These are phyloP conservation scores for Drosophila parthenogenetica DNA, from an alignment of 2,888 invertebrate genomes.

Conservation along the genomic window DNA sequence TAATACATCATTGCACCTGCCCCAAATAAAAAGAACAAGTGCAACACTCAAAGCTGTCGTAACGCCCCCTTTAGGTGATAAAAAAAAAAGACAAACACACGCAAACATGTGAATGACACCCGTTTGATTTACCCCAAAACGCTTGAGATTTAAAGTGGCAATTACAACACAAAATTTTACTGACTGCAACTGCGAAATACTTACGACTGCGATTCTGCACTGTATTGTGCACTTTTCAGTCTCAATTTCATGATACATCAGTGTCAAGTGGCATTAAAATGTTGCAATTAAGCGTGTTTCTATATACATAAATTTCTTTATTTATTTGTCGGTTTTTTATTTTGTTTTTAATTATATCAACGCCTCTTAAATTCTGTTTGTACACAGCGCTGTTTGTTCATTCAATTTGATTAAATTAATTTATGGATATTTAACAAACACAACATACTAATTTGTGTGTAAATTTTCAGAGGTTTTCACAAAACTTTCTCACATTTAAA, in stretches of 20 bases:
- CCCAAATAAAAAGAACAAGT: slow-evolving; percentile 38
- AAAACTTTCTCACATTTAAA: too few relatives aligned
- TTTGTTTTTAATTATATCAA: background rate
- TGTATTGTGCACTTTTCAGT: slow-evolving; percentile 53
- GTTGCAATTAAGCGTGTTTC: slow-evolving; percentile 36
- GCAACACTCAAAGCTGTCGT: slow-evolving; percentile 44
- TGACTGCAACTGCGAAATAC: slow-evolving; percentile 31
- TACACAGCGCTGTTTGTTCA: background rate
- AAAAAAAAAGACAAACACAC: background rate
- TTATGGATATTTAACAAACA: background rate
- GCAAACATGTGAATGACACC: slow-evolving; percentile 48
- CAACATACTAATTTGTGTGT: background rate
- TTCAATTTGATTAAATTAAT: background rate
- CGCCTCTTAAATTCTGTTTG: background rate
- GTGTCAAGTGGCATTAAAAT: slow-evolving; percentile 62
- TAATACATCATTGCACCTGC: slow-evolving; percentile 63
- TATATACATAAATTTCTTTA: background rate
- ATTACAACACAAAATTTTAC: slow-evolving; percentile 65
- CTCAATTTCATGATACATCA: slow-evolving; percentile 30
- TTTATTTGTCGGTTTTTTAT: background rate
- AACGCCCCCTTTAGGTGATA: background rate
- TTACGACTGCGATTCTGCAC: slow-evolving; percentile 21
- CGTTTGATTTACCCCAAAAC: slow-evolving; percentile 52
- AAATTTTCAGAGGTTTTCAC: slow-evolving; percentile 8
- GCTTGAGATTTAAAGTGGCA: slow-evolving; percentile 62